Evolutionary conservation across 2,797 vertebrate genomes (phyloP), one percentile per base, ranked within the genome.

Genomic region (Lepus oiostolus): DNA sequence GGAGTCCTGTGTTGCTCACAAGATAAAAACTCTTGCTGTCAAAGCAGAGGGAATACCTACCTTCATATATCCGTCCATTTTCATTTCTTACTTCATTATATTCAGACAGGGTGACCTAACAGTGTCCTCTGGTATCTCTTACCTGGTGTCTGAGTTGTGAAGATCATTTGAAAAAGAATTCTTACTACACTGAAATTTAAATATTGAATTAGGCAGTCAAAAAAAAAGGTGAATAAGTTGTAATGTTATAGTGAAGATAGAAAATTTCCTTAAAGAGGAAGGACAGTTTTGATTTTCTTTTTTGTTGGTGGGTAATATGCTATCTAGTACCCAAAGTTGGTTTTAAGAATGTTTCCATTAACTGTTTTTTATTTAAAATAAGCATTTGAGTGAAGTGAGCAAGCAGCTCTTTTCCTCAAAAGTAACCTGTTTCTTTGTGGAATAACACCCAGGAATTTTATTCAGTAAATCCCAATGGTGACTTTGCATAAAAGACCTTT

Each of bases 261-360:
- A 52, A 91, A 71, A 30, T 77, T 97, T 85, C 62, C 26, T 95
- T 68, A 91, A 96, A 90, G 35, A 76, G 42, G 84, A 88, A 95
- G 63, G 42, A 47, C 77, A 81, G 30, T 83, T 93, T 96, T 85
- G 22, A 90, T 93, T 92, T 84, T 12, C 24, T 72, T 87, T 67
- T 85, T 83, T 86, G 26, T 96, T 42, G 14, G 0, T 88, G 81
- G 52, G 42, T 93, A 94, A 28, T 95, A 70, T 72, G 50, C 67
- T 76, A 81, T 85, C 84, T 85, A 85, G 32, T 94, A 72, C 22
- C 38, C 17, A 88, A 75, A 86, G 11, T 60, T 93, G 54, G 4
- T 72, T 96, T 71, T 30, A 71, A 81, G 92, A 70, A 16, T 5
- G 24, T 82, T 22, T 83, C 0, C 28, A 38, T 63, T 71, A 70